Conservation (phyloP, 2,113 vertebrate genomes). For the Pterocles burchelli region DNA sequence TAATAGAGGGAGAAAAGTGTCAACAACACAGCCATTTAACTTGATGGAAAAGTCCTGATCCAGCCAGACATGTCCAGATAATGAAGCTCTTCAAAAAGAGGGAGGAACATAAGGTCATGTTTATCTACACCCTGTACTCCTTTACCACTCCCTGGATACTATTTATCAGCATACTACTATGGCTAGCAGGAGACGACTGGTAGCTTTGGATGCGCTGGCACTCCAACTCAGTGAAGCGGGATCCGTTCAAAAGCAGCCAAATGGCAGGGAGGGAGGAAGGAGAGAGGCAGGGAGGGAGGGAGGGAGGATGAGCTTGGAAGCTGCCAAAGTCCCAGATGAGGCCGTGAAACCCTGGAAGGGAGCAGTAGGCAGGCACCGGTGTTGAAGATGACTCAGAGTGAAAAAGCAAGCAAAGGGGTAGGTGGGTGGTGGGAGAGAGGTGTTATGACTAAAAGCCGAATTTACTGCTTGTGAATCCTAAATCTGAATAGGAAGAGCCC, state of each 20-base stretch:
- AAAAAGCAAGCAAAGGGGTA: constrained; percentile 56
- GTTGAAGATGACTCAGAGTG: constrained; percentile 64
- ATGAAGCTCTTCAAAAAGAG: not conserved
- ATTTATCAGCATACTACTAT: not conserved
- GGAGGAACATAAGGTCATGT: not conserved
- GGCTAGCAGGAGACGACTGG: not conserved
- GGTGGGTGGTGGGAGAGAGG: constrained; percentile 55
- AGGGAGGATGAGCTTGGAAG: constrained; percentile 5
- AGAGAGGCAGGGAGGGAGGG: not conserved
- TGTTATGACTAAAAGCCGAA: constrained; percentile 64
- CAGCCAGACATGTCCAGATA: not conserved
- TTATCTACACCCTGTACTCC: not conserved
- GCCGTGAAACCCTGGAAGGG: constrained; percentile 47
- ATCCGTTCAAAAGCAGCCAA: not conserved
- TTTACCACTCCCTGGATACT: not conserved
- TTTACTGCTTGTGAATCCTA: constrained; percentile 59
- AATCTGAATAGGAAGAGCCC: constrained; percentile 44
- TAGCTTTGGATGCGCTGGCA: not conserved
- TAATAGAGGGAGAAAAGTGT: not conserved
- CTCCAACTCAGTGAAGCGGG: not conserved
- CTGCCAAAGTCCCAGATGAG: constrained; percentile 45
- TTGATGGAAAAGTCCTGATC: not conserved
- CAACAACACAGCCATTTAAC: not conserved
- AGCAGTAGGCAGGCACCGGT: constrained; percentile 50
- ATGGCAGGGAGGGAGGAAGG: not conserved